These are phyloP conservation scores for Numenius phaeopus DNA, from an alignment of 2,797 vertebrate species.

Conservation along the genomic window DNA sequence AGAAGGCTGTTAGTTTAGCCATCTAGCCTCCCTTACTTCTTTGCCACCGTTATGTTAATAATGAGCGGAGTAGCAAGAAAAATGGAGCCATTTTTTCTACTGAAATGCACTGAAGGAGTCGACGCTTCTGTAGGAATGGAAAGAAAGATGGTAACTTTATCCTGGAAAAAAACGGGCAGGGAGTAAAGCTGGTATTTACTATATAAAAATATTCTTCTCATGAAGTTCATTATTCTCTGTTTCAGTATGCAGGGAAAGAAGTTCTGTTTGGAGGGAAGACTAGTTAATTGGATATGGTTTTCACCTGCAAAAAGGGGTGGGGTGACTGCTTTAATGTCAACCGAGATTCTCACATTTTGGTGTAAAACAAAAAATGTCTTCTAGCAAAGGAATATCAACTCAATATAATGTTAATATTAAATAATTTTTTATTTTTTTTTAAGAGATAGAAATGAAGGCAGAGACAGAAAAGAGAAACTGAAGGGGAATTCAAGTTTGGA, in stretches of 20 bases:
- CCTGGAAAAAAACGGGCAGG: background rate
- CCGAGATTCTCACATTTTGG: background rate
- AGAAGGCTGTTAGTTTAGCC: background rate
- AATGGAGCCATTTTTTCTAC: background rate
- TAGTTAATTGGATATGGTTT: background rate
- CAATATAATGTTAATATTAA: background rate
- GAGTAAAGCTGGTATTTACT: background rate
- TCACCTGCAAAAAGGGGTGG: background rate
- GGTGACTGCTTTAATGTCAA: background rate
- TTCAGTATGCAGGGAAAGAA: background rate
- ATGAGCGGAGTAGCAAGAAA: background rate
- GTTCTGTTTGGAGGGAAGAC: background rate
- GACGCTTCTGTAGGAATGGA: background rate
- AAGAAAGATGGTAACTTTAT: conserved; percentile 2
- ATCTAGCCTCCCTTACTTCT: background rate
- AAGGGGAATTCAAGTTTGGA: background rate
- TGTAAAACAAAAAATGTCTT: background rate
- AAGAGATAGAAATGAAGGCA: background rate
- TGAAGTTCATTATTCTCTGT: background rate
- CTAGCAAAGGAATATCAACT: background rate
- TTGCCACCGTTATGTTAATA: background rate
- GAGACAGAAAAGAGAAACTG: background rate
- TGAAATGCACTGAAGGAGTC: background rate
- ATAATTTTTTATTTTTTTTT: background rate
- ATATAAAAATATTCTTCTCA: background rate